A percentile compares a stretch with the other conserved stretches of the same genome.
Evolutionary conservation across 2,113 vertebrate genomes (phyloP).

Genomic region (Corythornis cristatus): DNA sequence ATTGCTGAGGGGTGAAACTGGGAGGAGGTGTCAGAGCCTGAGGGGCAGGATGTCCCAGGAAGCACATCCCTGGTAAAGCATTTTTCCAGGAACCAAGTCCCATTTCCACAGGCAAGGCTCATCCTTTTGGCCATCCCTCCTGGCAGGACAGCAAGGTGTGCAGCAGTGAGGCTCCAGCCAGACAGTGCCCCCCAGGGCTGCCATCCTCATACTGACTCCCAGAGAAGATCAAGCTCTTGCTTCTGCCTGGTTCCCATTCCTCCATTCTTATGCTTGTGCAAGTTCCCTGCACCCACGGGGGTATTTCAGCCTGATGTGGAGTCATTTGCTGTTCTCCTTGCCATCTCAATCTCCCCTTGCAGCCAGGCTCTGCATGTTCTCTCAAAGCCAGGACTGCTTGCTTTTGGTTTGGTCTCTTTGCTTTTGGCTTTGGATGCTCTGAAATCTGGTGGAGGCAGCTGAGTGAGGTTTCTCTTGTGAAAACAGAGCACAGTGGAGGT

Average conservation of each 20-base stretch:
- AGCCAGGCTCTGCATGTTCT: neutral
- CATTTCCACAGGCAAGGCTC: neutral
- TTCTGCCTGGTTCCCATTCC: neutral
- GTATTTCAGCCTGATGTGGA: rapidly evolving
- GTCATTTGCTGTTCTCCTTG: neutral
- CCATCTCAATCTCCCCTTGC: neutral
- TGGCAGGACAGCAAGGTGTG: neutral
- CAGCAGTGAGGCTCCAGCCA: neutral
- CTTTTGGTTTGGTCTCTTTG: neutral
- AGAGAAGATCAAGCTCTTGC: neutral
- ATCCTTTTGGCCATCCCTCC: neutral
- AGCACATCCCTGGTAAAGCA: neutral
- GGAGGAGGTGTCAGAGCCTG: neutral
- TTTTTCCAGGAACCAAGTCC: neutral
- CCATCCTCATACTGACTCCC: rapidly evolving
- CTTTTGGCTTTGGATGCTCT: neutral
- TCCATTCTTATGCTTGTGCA: neutral
- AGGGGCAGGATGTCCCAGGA: neutral
- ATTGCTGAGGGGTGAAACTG: rapidly evolving
- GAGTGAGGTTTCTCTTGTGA: neutral
- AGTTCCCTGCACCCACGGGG: rapidly evolving
- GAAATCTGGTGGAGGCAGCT: neutral
- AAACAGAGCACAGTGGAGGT: neutral
- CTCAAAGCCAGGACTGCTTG: neutral
- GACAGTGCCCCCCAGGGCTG: neutral